A percentile compares a stretch with the other conserved stretches of the same genome.
phyloP scores from a whole-genome alignment of 1,140 invertebrate genomes.

The Carposina sasakii region DNA sequence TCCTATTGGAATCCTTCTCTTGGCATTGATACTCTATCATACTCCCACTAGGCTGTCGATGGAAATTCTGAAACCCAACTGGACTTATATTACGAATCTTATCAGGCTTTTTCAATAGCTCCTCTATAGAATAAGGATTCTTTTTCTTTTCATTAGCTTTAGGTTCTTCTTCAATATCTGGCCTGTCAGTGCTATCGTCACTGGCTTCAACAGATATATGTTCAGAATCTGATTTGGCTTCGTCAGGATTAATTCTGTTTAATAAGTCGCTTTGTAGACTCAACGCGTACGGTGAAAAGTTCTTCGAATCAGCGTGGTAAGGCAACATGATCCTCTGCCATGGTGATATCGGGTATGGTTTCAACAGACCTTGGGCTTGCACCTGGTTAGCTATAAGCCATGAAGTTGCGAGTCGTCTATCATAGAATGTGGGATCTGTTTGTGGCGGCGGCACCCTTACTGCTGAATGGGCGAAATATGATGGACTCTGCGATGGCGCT shows the following conservation, averaged over 20 bases:
- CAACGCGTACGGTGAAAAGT: conserved; percentile 53
- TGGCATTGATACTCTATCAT: conserved; percentile 49
- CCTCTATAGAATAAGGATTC: conserved; percentile 90
- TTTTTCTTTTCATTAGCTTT: conserved; percentile 75
- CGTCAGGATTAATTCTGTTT: conserved; percentile 53
- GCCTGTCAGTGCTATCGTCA: conserved; percentile 76
- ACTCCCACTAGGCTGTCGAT: conserved; percentile 61
- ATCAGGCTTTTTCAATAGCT: conserved; percentile 85
- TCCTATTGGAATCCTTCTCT: conserved; percentile 54
- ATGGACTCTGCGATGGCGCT: conserved; percentile 38
- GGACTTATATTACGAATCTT: conserved; percentile 61
- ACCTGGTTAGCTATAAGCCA: conserved; percentile 72
- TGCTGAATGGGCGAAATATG: conserved; percentile 62
- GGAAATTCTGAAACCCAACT: conserved; percentile 49
- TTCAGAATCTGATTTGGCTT: conserved; percentile 64
- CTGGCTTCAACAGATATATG: conserved; percentile 73
- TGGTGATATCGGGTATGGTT: conserved; percentile 61
- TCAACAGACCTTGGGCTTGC: conserved; percentile 56
- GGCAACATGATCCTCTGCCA: conserved; percentile 74
- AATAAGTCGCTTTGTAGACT: conserved; percentile 50
- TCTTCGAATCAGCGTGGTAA: conserved; percentile 59
- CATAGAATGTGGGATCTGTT: conserved; percentile 52
- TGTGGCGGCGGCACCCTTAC: conserved; percentile 47
- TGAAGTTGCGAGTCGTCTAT: conserved; percentile 73
- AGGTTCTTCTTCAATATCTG: conserved; percentile 73